Evolutionary conservation across 1,140 invertebrate species (phyloP).

Genomic region (Daktulosphaira vitifoliae): DNA sequence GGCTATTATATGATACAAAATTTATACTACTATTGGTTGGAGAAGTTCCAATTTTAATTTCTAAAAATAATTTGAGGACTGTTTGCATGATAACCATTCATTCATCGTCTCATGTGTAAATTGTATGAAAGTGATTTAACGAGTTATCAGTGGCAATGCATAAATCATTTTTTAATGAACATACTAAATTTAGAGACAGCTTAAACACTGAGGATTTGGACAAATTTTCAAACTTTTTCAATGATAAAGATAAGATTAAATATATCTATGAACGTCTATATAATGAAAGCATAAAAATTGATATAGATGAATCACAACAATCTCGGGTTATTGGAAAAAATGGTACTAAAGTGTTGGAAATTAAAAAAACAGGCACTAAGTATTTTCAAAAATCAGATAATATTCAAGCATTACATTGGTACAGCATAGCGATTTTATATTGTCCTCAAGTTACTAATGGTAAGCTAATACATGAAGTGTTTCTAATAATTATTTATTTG

Average conservation of each 20-base stretch:
- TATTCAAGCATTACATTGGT: not conserved
- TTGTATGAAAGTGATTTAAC: too few relatives aligned
- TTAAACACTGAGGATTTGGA: not conserved
- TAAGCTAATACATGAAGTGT: not conserved
- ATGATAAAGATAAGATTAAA: not conserved
- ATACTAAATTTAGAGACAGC: not conserved
- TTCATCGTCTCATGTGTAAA: too few relatives aligned
- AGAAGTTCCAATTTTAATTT: too few relatives aligned
- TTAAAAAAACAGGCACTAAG: not conserved
- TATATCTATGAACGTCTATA: not conserved
- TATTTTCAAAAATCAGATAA: conserved; percentile 3
- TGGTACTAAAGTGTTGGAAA: not conserved
- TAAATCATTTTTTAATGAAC: not conserved
- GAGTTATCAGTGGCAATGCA: not conserved
- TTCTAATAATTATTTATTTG: not conserved
- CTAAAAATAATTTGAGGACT: too few relatives aligned
- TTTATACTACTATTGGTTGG: too few relatives aligned
- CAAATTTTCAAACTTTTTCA: not conserved
- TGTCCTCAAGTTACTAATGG: not conserved
- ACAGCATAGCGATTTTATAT: not conserved
- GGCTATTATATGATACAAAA: too few relatives aligned
- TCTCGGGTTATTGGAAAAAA: not conserved
- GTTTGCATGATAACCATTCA: too few relatives aligned
- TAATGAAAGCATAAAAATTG: not conserved
- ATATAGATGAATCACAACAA: not conserved